phyloP scores from a whole-genome alignment of 2,888 invertebrate species.

The Pristionchus maxplancki region DNA sequence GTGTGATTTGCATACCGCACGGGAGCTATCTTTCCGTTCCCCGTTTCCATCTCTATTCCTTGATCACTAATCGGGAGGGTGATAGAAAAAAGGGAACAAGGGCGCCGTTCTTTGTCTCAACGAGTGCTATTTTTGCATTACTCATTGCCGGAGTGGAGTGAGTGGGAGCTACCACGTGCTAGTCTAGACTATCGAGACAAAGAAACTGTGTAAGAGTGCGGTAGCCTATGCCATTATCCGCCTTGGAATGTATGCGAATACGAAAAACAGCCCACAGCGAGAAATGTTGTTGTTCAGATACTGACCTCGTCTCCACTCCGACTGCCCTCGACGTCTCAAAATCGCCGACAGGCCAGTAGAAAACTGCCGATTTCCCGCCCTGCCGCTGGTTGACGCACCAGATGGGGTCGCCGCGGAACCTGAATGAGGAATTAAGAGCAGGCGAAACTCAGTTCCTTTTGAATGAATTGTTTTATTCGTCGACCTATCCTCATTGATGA shows the following conservation, averaged over 20 bases:
- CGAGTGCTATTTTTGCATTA: neutral
- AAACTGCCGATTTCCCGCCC: slow-evolving; percentile 33
- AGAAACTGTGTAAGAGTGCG: neutral
- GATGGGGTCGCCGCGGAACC: slow-evolving; percentile 44
- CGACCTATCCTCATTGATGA: neutral
- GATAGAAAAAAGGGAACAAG: neutral
- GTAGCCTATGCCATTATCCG: no score
- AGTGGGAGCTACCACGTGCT: neutral
- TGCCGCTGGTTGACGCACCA: slow-evolving; percentile 38
- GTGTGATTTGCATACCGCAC: neutral
- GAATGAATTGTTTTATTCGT: neutral
- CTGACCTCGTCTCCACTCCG: slow-evolving; percentile 4
- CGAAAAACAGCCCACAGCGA: neutral
- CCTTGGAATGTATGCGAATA: neutral
- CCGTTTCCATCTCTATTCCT: no score
- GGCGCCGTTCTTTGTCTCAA: neutral
- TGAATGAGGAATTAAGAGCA: neutral
- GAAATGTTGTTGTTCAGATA: no score
- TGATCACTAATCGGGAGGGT: neutral
- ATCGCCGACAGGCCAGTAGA: slow-evolving; percentile 49
- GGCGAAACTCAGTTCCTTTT: neutral
- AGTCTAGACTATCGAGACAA: neutral
- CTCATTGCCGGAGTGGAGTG: neutral
- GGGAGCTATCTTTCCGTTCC: neutral
- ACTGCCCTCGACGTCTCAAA: neutral